Conservation (phyloP, 2,888 invertebrate species). For the Aspidiotus rigidus region DNA sequence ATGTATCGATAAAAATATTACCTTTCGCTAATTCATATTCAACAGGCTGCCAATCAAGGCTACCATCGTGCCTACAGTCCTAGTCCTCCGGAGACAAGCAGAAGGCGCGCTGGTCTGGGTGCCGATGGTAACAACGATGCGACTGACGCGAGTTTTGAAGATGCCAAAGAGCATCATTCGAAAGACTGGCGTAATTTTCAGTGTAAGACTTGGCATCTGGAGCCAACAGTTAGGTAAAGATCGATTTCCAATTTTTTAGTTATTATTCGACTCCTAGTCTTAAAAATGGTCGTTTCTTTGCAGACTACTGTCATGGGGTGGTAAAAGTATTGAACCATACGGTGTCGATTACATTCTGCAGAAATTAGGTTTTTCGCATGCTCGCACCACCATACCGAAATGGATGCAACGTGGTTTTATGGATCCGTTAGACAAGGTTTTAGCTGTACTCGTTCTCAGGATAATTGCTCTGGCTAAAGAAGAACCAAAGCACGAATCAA, state of each 20-base stretch:
- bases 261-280: not conserved
- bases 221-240: slow-evolving; percentile 72
- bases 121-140: slow-evolving; percentile 38
- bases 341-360: slow-evolving; percentile 97
- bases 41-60: slow-evolving; percentile 33
- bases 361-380: slow-evolving; percentile 94
- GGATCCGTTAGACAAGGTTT: slow-evolving; percentile 90
- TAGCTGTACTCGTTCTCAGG: slow-evolving; percentile 69
- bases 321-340: slow-evolving; percentile 94
- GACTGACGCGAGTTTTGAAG: slow-evolving; percentile 36
- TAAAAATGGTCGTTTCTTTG: not conserved
- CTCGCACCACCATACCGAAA: slow-evolving; percentile 96
- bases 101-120: slow-evolving; percentile 7
- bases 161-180: slow-evolving; percentile 45
- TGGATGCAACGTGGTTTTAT: slow-evolving; percentile 98
- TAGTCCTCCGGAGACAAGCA: slow-evolving; percentile 27
- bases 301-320: slow-evolving; percentile 75
- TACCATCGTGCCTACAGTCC: slow-evolving; percentile 36
- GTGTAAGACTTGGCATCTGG: slow-evolving; percentile 92
- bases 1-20: too few species aligned
- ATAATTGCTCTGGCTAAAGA: slow-evolving; percentile 51
- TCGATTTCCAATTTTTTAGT: not conserved
- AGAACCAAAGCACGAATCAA: slow-evolving; percentile 38
- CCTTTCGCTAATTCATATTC: not conserved
- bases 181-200: slow-evolving; percentile 84